A percentile compares a stretch with the other conserved stretches of the same genome.
Conservation (phyloP, 2,888 invertebrate genomes). For the Byasa hedistus region DNA sequence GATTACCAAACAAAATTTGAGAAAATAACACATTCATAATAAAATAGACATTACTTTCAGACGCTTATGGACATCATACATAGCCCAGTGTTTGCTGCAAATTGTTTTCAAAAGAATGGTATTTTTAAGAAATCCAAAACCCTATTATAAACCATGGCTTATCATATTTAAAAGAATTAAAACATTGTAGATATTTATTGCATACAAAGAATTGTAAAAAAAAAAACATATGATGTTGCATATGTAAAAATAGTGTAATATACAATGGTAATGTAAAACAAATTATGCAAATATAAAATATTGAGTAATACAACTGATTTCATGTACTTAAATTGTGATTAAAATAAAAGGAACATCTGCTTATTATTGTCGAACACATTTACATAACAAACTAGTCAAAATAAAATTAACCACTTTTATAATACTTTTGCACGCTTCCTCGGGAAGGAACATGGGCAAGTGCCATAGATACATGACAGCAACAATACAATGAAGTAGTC, state of each 20-base stretch:
- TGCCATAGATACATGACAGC: conserved; percentile 72
- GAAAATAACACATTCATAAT: no score
- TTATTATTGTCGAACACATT: conserved; percentile 22
- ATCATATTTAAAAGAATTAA: no score
- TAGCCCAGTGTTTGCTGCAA: no score
- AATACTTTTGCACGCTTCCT: conserved; percentile 35
- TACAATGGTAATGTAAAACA: conserved; percentile 6
- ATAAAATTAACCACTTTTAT: conserved; percentile 2
- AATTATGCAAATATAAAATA: conserved; percentile 21
- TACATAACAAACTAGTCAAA: conserved; percentile 33
- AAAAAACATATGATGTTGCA: no score
- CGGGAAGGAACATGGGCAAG: conserved; percentile 62
- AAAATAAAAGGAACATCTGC: conserved; percentile 28
- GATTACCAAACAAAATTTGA: no score
- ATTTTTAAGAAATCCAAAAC: no score
- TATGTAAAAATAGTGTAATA: not conserved
- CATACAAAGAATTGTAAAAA: no score
- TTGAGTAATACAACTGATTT: conserved; percentile 24
- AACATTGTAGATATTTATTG: no score
- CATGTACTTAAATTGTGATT: conserved; percentile 23
- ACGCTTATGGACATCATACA: no score
- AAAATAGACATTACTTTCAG: no score
- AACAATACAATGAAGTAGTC: conserved; percentile 60
- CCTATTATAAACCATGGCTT: no score
- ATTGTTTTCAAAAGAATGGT: no score